These are phyloP conservation scores for Leiothrix lutea DNA, from an alignment of 2,113 vertebrate species.

Conservation along the genomic window DNA sequence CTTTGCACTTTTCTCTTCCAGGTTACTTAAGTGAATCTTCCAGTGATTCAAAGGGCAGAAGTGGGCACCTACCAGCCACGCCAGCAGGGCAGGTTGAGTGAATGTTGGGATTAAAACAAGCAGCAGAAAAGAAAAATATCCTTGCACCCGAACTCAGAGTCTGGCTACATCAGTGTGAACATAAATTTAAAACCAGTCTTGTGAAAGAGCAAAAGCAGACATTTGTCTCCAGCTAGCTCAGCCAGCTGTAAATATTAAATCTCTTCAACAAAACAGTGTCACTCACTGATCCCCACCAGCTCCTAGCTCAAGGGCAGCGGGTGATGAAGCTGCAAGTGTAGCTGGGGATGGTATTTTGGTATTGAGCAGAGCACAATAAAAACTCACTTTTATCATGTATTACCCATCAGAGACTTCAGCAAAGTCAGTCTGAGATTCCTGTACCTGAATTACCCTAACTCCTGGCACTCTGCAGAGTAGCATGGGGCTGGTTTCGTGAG, in stretches of 20 bases:
- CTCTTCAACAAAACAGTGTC: neutral
- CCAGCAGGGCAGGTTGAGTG: fast-evolving
- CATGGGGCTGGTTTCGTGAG: neutral
- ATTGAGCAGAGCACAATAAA: neutral
- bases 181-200: neutral
- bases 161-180: neutral
- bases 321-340: neutral
- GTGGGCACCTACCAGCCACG: neutral
- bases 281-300: neutral
- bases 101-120: neutral
- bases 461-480: neutral
- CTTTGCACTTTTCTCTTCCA: neutral
- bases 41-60: neutral
- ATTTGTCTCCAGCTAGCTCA: neutral
- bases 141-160: neutral
- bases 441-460: neutral
- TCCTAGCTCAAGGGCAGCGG: fast-evolving
- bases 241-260: neutral
- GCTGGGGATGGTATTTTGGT: neutral
- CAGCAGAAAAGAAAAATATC: neutral
- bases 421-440: neutral
- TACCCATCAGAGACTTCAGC: neutral
- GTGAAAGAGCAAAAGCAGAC: neutral
- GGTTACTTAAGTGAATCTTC: neutral
- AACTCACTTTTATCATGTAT: neutral